Evolutionary conservation across 2,888 invertebrate species (phyloP).

Genomic region (Busseola fusca): DNA sequence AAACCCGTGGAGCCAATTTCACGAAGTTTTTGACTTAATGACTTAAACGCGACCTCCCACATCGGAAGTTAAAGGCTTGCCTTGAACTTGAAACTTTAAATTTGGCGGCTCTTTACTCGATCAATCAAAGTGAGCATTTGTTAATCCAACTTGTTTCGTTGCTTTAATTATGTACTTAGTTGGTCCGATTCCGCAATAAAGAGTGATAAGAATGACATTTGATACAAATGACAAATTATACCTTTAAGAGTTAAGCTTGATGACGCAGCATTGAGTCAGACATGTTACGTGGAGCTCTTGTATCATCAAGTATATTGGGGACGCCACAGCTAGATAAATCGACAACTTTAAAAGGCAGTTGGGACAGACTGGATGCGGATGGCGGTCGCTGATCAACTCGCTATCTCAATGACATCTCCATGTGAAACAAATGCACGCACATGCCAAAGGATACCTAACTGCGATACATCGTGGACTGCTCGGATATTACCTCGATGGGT

Average conservation of each 20-base stretch:
- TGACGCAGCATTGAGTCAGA: too few species aligned
- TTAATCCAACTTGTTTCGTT: not conserved
- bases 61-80: conserved; percentile 23
- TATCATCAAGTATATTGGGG: not conserved
- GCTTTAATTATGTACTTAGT: not conserved
- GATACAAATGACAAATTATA: too few species aligned
- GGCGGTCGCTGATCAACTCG: too few species aligned
- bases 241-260: not conserved
- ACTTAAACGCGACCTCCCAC: conserved; percentile 44
- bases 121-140: conserved; percentile 12
- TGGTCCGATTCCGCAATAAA: not conserved
- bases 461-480: too few species aligned
- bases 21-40: conserved; percentile 48
- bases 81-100: conserved; percentile 25
- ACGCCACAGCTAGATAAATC: not conserved
- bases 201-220: not conserved
- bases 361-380: not conserved
- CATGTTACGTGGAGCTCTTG: not conserved
- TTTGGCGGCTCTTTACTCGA: conserved; percentile 27
- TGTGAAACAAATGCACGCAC: too few species aligned
- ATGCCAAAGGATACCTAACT: too few species aligned
- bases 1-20: conserved; percentile 44
- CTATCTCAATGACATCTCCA: too few species aligned
- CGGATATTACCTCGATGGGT: too few species aligned
- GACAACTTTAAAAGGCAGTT: not conserved